These are phyloP conservation scores for Aspidoscelis tigris DNA, from an alignment of 2,113 vertebrate genomes.

Conservation along the genomic window DNA sequence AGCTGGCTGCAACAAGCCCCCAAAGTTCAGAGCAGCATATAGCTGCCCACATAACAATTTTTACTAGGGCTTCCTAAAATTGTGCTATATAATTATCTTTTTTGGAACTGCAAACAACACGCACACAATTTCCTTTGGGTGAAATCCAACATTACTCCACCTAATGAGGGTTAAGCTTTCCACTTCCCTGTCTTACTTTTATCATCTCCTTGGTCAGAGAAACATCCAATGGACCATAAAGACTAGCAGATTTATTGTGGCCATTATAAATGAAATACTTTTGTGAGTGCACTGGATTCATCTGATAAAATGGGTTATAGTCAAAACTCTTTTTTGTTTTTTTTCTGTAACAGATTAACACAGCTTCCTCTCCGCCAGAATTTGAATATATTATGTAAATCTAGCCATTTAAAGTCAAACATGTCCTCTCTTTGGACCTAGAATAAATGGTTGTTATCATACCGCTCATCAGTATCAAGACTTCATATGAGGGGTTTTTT, in stretches of 20 bases:
- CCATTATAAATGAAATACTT: not conserved
- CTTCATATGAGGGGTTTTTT: not conserved
- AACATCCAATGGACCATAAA: not conserved
- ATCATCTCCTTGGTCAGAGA: not conserved
- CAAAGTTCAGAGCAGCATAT: too few species aligned
- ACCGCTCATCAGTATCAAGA: slow-evolving; percentile 18
- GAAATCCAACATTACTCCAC: too few species aligned
- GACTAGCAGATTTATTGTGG: not conserved
- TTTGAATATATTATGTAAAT: slow-evolving; percentile 31
- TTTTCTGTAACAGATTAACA: not conserved
- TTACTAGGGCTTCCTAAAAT: too few species aligned
- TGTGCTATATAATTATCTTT: too few species aligned
- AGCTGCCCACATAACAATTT: too few species aligned
- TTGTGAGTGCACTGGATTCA: not conserved
- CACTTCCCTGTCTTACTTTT: not conserved
- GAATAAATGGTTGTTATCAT: slow-evolving; percentile 19
- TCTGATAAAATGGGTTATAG: not conserved
- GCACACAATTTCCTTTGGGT: not conserved
- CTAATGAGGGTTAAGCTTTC: not conserved
- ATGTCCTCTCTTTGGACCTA: not conserved
- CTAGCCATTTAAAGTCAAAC: slow-evolving; percentile 8
- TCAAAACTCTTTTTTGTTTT: not conserved
- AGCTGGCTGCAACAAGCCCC: too few species aligned
- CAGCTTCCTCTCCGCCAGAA: not conserved
- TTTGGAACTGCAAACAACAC: too few species aligned